Base-by-base conservation (phyloP, 2,888 invertebrate genomes). In the Phengaris alcon region DNA sequence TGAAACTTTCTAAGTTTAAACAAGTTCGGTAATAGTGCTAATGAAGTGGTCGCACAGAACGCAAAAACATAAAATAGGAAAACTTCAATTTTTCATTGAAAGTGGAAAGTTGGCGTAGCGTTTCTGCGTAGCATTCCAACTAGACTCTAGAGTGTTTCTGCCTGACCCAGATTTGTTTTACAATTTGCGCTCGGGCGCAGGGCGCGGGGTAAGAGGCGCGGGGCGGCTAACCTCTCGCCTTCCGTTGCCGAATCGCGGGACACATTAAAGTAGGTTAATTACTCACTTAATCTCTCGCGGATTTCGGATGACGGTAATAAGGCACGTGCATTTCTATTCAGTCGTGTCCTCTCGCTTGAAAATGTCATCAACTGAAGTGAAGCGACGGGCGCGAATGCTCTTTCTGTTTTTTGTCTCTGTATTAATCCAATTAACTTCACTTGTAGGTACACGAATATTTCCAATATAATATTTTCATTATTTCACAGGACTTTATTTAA, bases 231-330 rank as follows among this genome's bases (percentile, higher is more conserved):
- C 72, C 72, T 51, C 72, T 22, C 35, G 54, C 72, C 35, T 54
- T 35, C 72, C 72, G 35, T 35, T 35, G 15, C 54, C 13, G 52
- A 72, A 54, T 35, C 35, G 35, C 54, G 54, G 69, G 54, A 72
- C 54, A 68, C 44, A 72, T 72, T 6, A 22, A 72, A 72, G 52
- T 72, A 72, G 72, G 72, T 72, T 72, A 72, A 72, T 72, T 72
- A 72, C 72, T 48, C 72, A 54, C 72, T 72, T 35, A 35, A 7
- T 35, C 52, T 52, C 54, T 12, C 22, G 13, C 72, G 52, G 72
- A 52, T 51, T 72, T 54, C 54, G 54, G 70, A 70, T 70, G 70
- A 12, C 48, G 10, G 52, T 52, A 72, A 72, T 54, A 52, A 51
- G 72, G 72, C 72, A 52, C 72, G 72, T 72, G 52, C 72, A 22